These are phyloP conservation scores for Pitta sordida DNA, from an alignment of 2,113 vertebrate genomes.

Conservation along the genomic window DNA sequence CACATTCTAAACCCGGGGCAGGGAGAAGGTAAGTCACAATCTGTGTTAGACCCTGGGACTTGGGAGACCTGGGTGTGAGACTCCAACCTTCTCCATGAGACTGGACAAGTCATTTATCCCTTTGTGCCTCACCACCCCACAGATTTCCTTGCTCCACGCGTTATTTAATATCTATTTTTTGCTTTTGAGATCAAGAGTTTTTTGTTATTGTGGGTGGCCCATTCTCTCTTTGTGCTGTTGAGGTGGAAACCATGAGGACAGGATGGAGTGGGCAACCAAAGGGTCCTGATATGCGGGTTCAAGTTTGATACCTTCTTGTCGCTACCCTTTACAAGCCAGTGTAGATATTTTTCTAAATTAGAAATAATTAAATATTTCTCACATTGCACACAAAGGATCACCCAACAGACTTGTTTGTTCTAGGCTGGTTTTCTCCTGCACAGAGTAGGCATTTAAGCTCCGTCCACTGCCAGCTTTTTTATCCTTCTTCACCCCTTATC, in stretches of 20 bases:
- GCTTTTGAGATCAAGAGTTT: not conserved
- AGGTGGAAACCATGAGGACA: not conserved
- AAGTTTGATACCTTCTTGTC: not conserved
- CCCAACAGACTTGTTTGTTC: not conserved
- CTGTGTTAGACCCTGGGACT: not conserved
- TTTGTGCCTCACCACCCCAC: not conserved
- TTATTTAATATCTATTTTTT: not conserved
- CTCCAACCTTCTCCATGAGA: not conserved
- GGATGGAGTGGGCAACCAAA: not conserved
- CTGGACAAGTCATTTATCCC: not conserved
- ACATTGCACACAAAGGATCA: accelerated
- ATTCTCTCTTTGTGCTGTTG: accelerated
- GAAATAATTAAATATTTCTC: not conserved
- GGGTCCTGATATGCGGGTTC: not conserved
- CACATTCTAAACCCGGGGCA: not conserved
- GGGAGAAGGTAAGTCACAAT: not conserved
- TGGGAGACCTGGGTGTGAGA: not conserved
- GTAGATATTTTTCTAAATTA: not conserved
- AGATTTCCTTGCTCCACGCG: not conserved
- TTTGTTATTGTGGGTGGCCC: not conserved
- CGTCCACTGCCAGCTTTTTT: not conserved
- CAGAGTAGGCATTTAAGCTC: not conserved
- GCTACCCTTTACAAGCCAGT: accelerated
- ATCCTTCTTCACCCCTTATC: not conserved
- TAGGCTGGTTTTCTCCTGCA: not conserved